phyloP scores from a whole-genome alignment of 2,888 invertebrate species.

The Phanerotoma sp. region DNA sequence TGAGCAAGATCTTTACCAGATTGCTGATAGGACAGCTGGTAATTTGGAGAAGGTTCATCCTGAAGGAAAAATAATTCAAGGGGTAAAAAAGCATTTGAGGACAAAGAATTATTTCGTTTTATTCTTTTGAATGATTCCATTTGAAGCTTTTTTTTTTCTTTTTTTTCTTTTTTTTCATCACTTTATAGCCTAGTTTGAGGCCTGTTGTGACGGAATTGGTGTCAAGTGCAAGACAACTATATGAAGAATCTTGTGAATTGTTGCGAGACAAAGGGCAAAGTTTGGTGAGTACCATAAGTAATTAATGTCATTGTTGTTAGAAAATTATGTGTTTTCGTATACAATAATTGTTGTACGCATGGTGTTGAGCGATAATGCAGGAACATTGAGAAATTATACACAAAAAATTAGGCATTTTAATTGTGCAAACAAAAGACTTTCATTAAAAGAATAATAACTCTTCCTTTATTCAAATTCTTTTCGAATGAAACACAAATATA shows the following conservation, averaged over 20 bases:
- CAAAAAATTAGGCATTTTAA: too few species aligned
- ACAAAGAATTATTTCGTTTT: too few species aligned
- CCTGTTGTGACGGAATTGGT: conserved; percentile 77
- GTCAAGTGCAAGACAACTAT: conserved; percentile 65
- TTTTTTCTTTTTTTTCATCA: not conserved
- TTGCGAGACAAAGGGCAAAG: conserved; percentile 69
- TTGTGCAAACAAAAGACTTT: too few species aligned
- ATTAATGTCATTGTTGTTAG: too few species aligned
- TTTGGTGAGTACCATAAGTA: conserved; percentile 58
- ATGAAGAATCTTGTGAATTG: conserved; percentile 72
- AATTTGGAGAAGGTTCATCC: conserved; percentile 76
- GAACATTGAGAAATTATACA: too few species aligned
- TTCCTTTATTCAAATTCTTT: too few species aligned
- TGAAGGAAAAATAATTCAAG: conserved; percentile 77
- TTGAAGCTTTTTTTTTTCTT: conserved; percentile 2
- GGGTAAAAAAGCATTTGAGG: too few species aligned
- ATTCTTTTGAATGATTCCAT: conserved; percentile 21
- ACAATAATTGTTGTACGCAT: too few species aligned
- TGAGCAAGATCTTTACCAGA: conserved; percentile 73
- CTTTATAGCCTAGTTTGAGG: conserved; percentile 65
- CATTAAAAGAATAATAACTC: too few species aligned
- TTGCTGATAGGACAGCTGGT: conserved; percentile 72
- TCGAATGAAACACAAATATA: too few species aligned
- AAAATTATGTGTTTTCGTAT: too few species aligned
- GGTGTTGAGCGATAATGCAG: too few species aligned